phyloP scores from a whole-genome alignment of 1,140 invertebrate species.

The Stenopsyche tienmushanensis region DNA sequence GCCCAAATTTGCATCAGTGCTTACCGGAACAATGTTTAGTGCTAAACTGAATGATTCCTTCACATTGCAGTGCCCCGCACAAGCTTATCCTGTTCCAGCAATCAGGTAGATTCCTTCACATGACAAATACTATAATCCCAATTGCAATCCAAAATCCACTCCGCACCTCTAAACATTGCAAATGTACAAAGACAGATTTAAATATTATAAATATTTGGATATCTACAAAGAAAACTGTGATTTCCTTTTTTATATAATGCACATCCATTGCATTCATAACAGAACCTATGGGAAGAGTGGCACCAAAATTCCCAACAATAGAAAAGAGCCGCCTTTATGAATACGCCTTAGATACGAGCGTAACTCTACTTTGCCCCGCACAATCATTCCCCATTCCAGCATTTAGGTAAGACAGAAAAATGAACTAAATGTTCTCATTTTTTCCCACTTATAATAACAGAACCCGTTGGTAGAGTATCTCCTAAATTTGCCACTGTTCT shows the following conservation, averaged over 20 bases:
- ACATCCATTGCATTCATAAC: neutral
- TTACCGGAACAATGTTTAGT: slow-evolving; percentile 59
- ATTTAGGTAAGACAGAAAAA: slow-evolving; percentile 56
- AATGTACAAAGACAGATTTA: no score
- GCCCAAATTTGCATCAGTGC: slow-evolving; percentile 61
- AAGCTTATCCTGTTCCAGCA: slow-evolving; percentile 65
- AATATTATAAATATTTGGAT: no score
- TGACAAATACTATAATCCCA: neutral
- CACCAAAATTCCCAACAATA: slow-evolving; percentile 67
- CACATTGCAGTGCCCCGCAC: slow-evolving; percentile 63
- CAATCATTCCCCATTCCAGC: slow-evolving; percentile 67
- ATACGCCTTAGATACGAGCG: slow-evolving; percentile 50
- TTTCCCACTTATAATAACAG: slow-evolving; percentile 49
- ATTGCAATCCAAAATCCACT: no score
- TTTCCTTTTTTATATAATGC: no score
- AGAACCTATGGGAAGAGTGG: slow-evolving; percentile 7
- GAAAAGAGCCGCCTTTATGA: slow-evolving; percentile 64
- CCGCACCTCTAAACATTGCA: no score
- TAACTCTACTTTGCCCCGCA: slow-evolving; percentile 63
- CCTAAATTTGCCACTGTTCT: slow-evolving; percentile 53
- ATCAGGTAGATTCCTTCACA: slow-evolving; percentile 59
- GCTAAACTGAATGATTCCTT: slow-evolving; percentile 50
- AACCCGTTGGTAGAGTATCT: slow-evolving; percentile 57
- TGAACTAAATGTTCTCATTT: neutral
- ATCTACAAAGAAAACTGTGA: no score